Base-by-base conservation (phyloP, 2,113 vertebrate genomes). In the Poecilia latipinna region DNA sequence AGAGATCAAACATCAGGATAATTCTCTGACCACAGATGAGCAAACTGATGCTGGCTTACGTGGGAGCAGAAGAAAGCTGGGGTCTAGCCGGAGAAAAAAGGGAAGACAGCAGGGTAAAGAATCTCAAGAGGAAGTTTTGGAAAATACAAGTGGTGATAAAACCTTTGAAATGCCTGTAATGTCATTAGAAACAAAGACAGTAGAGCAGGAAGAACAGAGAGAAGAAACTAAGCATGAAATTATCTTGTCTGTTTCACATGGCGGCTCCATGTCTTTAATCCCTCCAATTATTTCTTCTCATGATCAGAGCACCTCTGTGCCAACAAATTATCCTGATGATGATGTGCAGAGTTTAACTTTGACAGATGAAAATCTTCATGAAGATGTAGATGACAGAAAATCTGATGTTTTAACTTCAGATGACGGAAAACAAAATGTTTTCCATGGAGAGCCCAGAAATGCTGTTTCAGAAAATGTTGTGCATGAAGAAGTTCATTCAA, bases 31-130 rank as follows among this genome's bases (percentile, higher is more conserved):
- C 29, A 19, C 1, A 28, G 48, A 51, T 44, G 12, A 48, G 24
- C 7, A 74, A 60, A 0, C 22, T 15, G 29, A 65, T 26, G 32
- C 6, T 0, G 39, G 13, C 24, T 57, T 12, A 1, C 51, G 6
- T 22, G 31, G 26, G 22, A 83, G 37, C 24, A 82, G 65, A 62
- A 78, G 79, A 67, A 88, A 86, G 72, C 32, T 88, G 28, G 88
- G 79, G 4, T 90, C 75, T 12, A 82, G 61, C 12, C 42, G 64
- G 1, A 70, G 37, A 61, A 65, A 33, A 22, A 82, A 76, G 72
- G 65, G 26, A 69, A 63, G 44, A 62, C 61, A 66, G 8, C 24
- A 17, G 6, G 26, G 19, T 10, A 62, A 73, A 24, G 72, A 44
- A 2, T n/a, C 42, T 31, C n/a, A 32, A 68, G 61, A 77, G 3